phyloP scores from a whole-genome alignment of 2,113 vertebrate species.

The Mystacornis crossleyi region DNA sequence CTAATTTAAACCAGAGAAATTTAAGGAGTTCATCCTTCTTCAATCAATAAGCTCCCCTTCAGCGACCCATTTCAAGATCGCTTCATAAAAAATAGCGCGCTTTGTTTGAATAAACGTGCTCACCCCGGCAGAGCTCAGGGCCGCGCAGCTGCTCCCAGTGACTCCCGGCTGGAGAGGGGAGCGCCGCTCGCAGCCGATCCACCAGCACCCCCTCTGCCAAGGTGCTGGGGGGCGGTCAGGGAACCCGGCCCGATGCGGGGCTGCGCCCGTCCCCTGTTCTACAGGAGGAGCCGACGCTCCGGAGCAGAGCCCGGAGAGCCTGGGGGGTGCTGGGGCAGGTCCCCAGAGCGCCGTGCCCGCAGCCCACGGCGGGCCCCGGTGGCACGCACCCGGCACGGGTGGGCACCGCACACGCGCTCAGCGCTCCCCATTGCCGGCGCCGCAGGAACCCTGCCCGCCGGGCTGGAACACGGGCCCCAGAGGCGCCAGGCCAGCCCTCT shows the following conservation, averaged over 20 bases:
- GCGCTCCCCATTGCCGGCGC: rapidly evolving
- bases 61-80: slow-evolving; percentile 72
- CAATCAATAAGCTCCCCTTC: slow-evolving; percentile 78
- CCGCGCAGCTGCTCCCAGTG: background rate
- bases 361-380: rapidly evolving
- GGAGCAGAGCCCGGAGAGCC: background rate
- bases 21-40: slow-evolving; percentile 75
- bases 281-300: background rate
- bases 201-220: slow-evolving; percentile 67
- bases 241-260: slow-evolving; percentile 44
- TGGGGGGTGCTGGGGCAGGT: background rate
- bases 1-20: slow-evolving; percentile 70
- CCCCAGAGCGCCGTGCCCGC: rapidly evolving
- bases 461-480: background rate
- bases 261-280: background rate
- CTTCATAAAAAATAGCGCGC: slow-evolving; percentile 71
- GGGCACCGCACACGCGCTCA: rapidly evolving
- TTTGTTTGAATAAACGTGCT: background rate
- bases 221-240: slow-evolving; percentile 61
- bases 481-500: background rate
- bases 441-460: background rate
- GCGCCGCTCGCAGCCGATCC: slow-evolving; percentile 37
- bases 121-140: background rate
- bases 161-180: background rate
- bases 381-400: background rate